Evolutionary conservation across 2,888 invertebrate genomes (phyloP).

Genomic region (Caenorhabditis drosophilae): DNA sequence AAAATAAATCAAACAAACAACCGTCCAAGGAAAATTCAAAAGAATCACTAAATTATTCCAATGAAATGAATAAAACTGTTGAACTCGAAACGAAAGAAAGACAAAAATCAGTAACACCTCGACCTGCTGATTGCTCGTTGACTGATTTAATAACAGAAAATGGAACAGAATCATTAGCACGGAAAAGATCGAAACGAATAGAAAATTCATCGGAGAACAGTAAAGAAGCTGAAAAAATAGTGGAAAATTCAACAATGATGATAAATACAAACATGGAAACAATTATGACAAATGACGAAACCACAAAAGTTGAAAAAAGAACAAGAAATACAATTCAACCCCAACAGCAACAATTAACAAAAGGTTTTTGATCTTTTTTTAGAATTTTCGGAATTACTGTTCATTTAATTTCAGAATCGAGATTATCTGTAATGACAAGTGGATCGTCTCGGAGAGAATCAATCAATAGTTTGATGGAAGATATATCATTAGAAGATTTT

Average conservation of each 20-base stretch:
- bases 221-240: not conserved
- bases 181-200: not conserved
- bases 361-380: not conserved
- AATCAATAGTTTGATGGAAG: conserved; percentile 23
- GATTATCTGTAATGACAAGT: conserved; percentile 11
- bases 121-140: conserved; percentile 2
- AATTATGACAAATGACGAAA: not conserved
- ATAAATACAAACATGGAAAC: not conserved
- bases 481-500: conserved; percentile 12
- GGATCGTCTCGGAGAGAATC: conserved; percentile 16
- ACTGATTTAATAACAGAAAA: not conserved
- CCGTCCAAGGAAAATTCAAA: too few relatives aligned
- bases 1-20: not conserved
- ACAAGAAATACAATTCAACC: conserved; percentile 13
- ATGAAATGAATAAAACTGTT: too few relatives aligned
- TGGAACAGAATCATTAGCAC: not conserved
- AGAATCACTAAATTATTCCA: too few relatives aligned
- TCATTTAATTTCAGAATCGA: conserved; percentile 12
- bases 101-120: not conserved
- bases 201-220: not conserved
- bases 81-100: not conserved
- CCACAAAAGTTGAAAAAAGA: not conserved
- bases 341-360: conserved; percentile 18
- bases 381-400: too few relatives aligned
- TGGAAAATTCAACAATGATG: not conserved